Base-by-base conservation (phyloP, 1,140 invertebrate species). In the Leptoteleia sp. region DNA sequence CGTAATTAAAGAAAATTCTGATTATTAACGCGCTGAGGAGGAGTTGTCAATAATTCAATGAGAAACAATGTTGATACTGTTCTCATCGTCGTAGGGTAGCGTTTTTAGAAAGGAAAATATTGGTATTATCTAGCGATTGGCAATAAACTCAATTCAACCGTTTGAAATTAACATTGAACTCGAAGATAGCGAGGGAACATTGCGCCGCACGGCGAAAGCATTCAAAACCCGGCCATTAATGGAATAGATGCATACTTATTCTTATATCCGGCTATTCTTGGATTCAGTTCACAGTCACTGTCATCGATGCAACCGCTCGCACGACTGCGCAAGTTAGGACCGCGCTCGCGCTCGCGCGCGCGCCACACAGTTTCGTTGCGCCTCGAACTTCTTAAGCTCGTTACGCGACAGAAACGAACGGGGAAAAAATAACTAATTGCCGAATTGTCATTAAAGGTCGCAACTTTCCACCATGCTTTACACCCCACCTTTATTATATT, bases 221-320 rank as follows among this genome's bases (percentile, higher is more conserved):
- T 70, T 43, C 22, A 57, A 77, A 77, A 77, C 17, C 17, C 50
- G 52, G 55, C 76, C 76, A 64, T 73, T 73, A 79, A 79, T 79
- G 76, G 67, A 72, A 70, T 73, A 79, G 76, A 70, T 79, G 76
- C 70, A 72, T 42, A 76, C 57, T 70, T 79, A 73, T 79, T 79
- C 76, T 73, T 73, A 70, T 64, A 64, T 64, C 17, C 55, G 13
- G 47, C 57, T 79, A 79, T 79, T 79, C 50, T 79, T 79, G 76
- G 76, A 79, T 79, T 45, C 76, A 79, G 76, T 79, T 79, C 76
- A 79, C 76, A 79, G 76, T 79, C 76, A 79, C 76, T 79, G 76
- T 79, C 76, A 79, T 73, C 76, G 68, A 79, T 79, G 76, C 76
- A 79, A 79, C 68, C 68, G 76, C 76, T 73, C 67, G n/a, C n/a